A percentile compares a stretch with the other conserved stretches of the same genome.
phyloP scores from a whole-genome alignment of 1,140 invertebrate genomes.

The Octopus bimaculoides region DNA sequence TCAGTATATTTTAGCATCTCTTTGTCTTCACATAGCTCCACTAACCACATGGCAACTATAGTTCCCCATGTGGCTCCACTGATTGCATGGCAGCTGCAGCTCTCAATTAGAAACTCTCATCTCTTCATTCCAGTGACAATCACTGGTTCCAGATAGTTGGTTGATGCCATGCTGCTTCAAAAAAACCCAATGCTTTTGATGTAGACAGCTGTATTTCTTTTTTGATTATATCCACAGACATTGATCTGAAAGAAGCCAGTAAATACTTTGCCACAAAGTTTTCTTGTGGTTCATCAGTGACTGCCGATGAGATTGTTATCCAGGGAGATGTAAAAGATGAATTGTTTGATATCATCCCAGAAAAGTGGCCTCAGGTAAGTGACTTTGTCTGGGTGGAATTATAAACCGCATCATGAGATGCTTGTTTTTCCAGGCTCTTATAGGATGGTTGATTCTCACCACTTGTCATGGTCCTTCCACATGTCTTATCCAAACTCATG shows the following conservation, averaged over 20 bases:
- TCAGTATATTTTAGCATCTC: no score
- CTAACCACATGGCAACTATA: no score
- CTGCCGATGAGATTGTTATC: conserved; percentile 98
- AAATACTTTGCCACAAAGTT: conserved; percentile 98
- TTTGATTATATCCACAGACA: conserved; percentile 66
- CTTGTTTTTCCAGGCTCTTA: neutral
- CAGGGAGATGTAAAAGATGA: conserved; percentile 92
- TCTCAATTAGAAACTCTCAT: no score
- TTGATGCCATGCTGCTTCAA: no score
- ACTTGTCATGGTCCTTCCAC: neutral
- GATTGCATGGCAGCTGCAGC: no score
- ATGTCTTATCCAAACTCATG: neutral
- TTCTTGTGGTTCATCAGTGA: conserved; percentile 97
- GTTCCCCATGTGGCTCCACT: no score
- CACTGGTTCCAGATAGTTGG: no score
- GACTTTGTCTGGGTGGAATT: neutral
- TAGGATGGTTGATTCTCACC: neutral
- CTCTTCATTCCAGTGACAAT: no score
- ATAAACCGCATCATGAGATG: neutral
- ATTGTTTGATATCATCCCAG: conserved; percentile 93
- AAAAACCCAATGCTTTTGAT: no score
- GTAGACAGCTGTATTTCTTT: no score
- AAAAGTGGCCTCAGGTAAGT: conserved; percentile 89
- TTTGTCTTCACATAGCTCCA: no score
- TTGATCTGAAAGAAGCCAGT: conserved; percentile 96